These are phyloP conservation scores for Chrysomallon squamiferum DNA, from an alignment of 1,140 invertebrate species.

Conservation along the genomic window DNA sequence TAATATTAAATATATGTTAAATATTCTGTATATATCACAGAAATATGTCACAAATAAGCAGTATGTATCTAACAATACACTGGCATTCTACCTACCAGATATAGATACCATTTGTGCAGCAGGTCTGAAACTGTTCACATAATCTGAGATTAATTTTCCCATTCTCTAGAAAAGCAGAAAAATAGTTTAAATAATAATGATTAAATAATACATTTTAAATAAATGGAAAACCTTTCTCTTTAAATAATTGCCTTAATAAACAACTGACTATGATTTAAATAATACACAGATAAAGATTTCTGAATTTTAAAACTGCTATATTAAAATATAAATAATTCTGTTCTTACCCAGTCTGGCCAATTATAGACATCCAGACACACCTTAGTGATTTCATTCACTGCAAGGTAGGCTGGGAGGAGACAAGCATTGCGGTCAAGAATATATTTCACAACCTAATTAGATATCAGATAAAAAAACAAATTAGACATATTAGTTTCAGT, in stretches of 20 bases:
- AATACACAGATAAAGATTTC: too few species aligned
- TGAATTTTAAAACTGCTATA: too few species aligned
- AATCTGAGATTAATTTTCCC: conserved; percentile 82
- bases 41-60: too few species aligned
- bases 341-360: conserved; percentile 89
- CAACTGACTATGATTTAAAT: too few species aligned
- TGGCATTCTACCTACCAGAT: conserved; percentile 67
- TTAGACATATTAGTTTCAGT: not conserved
- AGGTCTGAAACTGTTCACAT: conserved; percentile 89
- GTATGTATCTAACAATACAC: too few species aligned
- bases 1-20: too few species aligned
- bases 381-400: conserved; percentile 93
- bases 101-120: conserved; percentile 96
- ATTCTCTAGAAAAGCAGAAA: conserved; percentile 72
- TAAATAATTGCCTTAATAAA: too few species aligned
- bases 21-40: too few species aligned
- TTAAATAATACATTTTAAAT: not conserved
- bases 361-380: conserved; percentile 80
- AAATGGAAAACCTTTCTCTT: too few species aligned
- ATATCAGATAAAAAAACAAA: not conserved
- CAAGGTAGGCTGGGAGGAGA: conserved; percentile 90
- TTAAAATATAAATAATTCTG: too few species aligned
- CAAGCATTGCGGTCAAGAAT: conserved; percentile 93
- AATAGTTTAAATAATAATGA: conserved; percentile 1
- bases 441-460: conserved; percentile 73